Evolutionary conservation across 2,113 vertebrate species (phyloP).

Genomic region (Nibea albiflora): DNA sequence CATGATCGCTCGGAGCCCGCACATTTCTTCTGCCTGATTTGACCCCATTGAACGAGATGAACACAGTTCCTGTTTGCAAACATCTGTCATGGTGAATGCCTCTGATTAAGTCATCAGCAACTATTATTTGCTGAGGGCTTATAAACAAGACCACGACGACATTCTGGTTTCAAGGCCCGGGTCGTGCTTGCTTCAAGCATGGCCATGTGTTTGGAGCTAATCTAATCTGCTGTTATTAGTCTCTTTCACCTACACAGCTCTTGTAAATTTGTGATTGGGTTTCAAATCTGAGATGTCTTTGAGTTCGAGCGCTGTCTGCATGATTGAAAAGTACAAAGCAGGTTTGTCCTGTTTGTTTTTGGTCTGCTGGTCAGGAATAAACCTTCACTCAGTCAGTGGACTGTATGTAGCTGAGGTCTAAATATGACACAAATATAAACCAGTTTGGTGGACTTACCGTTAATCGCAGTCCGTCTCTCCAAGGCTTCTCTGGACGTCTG

Average conservation of each 20-base stretch:
- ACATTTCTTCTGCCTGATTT: neutral
- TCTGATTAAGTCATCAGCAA: conserved; percentile 14
- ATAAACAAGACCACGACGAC: neutral
- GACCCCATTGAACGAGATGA: neutral
- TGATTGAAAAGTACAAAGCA: neutral
- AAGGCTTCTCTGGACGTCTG: too few species aligned
- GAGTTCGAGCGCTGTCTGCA: neutral
- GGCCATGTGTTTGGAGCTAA: conserved; percentile 36
- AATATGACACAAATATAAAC: too few species aligned
- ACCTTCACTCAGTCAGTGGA: too few species aligned
- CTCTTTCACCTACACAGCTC: conserved; percentile 29
- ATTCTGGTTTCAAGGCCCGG: neutral
- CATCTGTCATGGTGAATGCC: conserved; percentile 12
- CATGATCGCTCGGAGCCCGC: neutral
- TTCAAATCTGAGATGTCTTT: neutral
- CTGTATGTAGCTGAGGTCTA: too few species aligned
- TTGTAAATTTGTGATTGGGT: conserved; percentile 3
- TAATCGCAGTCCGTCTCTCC: neutral
- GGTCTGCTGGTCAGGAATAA: neutral
- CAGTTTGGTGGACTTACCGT: too few species aligned
- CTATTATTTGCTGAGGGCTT: conserved; percentile 35
- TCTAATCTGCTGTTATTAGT: conserved; percentile 44
- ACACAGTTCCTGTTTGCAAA: neutral
- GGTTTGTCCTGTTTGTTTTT: neutral
- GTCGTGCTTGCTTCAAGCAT: conserved; percentile 9